A percentile compares a stretch with the other conserved stretches of the same genome.
These are phyloP conservation scores for Myripristis jacobus DNA, from an alignment of 2,797 vertebrate species.

Conservation along the genomic window DNA sequence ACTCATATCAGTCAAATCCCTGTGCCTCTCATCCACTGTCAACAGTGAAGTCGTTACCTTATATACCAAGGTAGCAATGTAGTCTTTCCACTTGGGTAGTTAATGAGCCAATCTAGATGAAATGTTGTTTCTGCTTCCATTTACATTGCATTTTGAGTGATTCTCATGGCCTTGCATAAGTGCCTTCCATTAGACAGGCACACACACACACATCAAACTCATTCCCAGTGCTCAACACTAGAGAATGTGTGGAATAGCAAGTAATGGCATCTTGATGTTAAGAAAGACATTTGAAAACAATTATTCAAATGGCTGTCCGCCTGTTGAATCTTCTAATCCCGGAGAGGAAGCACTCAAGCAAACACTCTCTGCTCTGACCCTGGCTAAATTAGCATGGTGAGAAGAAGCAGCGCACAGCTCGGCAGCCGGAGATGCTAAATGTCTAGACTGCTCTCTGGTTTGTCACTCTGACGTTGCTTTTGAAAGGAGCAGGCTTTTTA, in stretches of 20 bases:
- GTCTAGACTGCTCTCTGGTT: constrained; percentile 60
- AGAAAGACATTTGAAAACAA: constrained; percentile 81
- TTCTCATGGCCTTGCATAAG: constrained; percentile 70
- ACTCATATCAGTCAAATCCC: constrained; percentile 1
- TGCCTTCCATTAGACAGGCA: constrained; percentile 62
- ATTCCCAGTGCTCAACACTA: constrained; percentile 43
- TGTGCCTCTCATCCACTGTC: constrained; percentile 32
- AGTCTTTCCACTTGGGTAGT: constrained; percentile 59
- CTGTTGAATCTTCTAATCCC: constrained; percentile 70
- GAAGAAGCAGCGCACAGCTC: constrained; percentile 23
- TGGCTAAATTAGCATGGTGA: constrained; percentile 58
- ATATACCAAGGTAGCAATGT: constrained; percentile 60
- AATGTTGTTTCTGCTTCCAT: constrained; percentile 61
- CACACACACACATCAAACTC: constrained; percentile 1
- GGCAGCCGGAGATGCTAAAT: constrained; percentile 57
- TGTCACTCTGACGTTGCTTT: constrained; percentile 58
- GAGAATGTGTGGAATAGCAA: constrained; percentile 60
- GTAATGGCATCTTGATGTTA: constrained; percentile 79
- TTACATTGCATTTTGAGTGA: constrained; percentile 62
- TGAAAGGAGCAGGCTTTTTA: constrained; percentile 62
- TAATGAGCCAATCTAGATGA: constrained; percentile 75
- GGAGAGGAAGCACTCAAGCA: constrained; percentile 67
- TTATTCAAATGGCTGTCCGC: constrained; percentile 78
- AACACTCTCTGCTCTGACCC: constrained; percentile 67
- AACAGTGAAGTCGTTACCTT: constrained; percentile 57